phyloP scores from a whole-genome alignment of 2,113 vertebrate species.

The Corydoras sp. region DNA sequence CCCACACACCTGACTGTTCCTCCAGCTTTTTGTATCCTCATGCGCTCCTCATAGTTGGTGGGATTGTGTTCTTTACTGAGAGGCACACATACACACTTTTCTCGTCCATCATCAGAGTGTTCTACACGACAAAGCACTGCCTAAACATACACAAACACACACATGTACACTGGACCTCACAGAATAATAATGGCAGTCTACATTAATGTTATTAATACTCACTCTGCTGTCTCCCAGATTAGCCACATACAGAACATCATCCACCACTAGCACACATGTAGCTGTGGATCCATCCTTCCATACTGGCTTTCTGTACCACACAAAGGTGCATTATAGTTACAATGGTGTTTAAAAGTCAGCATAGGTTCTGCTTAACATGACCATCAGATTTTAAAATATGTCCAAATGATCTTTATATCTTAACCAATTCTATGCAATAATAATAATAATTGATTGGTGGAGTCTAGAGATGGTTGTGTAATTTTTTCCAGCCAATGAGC shows the following conservation, averaged over 20 bases:
- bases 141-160: conserved; percentile 54
- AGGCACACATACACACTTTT: conserved; percentile 71
- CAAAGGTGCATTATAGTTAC: neutral
- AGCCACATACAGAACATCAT: conserved; percentile 85
- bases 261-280: conserved; percentile 83
- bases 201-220: conserved; percentile 36
- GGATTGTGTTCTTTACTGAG: conserved; percentile 95
- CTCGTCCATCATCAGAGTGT: conserved; percentile 61
- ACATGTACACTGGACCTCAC: neutral
- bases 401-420: too few relatives aligned
- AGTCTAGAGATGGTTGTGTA: too few relatives aligned
- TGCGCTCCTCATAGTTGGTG: conserved; percentile 89
- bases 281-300: conserved; percentile 97
- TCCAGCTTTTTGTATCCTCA: conserved; percentile 94
- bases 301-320: conserved; percentile 78
- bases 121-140: conserved; percentile 84
- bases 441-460: too few relatives aligned
- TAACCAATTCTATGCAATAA: too few relatives aligned
- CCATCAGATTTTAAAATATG: too few relatives aligned
- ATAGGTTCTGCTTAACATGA: too few relatives aligned
- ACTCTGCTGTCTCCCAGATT: conserved; percentile 96
- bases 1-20: conserved; percentile 82
- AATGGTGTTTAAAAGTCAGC: too few relatives aligned
- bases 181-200: neutral
- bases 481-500: too few relatives aligned